phyloP scores from a whole-genome alignment of 2,888 invertebrate genomes.

The Eupithecia vulgata region DNA sequence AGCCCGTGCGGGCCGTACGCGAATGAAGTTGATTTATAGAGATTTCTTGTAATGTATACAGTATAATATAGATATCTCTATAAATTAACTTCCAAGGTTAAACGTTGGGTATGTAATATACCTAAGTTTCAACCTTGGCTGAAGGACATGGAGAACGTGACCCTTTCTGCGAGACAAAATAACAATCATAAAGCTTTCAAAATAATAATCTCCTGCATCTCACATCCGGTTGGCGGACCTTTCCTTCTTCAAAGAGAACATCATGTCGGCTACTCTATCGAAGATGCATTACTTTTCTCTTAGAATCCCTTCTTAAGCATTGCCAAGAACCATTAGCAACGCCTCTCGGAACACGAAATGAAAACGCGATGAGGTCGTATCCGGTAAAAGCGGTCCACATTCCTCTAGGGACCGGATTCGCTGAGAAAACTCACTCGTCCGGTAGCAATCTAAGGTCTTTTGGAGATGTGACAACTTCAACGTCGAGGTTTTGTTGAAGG shows the following conservation, averaged over 20 bases:
- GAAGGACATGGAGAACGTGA: background rate
- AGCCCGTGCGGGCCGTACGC: background rate
- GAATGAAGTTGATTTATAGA: background rate
- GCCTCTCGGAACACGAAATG: slow-evolving; percentile 30
- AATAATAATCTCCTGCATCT: background rate
- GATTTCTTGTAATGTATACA: too few species aligned
- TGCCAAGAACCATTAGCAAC: slow-evolving; percentile 29
- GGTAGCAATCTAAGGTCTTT: slow-evolving; percentile 7
- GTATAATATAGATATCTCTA: too few species aligned
- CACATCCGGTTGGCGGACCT: background rate
- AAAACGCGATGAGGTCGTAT: slow-evolving; percentile 32
- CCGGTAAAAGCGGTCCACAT: slow-evolving; percentile 46
- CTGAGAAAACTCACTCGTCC: slow-evolving; percentile 33
- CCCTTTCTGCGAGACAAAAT: background rate
- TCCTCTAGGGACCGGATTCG: slow-evolving; percentile 37
- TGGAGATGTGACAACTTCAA: background rate
- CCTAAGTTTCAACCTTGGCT: background rate
- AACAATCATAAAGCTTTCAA: background rate
- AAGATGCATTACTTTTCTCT: background rate
- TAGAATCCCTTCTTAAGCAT: slow-evolving; percentile 38
- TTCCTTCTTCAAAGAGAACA: background rate
- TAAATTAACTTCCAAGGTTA: too few species aligned
- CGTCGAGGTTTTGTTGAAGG: background rate
- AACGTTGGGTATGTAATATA: background rate
- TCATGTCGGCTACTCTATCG: background rate